These are phyloP conservation scores for Notolepis coatsorum DNA, from an alignment of 2,797 vertebrate genomes.

Conservation along the genomic window DNA sequence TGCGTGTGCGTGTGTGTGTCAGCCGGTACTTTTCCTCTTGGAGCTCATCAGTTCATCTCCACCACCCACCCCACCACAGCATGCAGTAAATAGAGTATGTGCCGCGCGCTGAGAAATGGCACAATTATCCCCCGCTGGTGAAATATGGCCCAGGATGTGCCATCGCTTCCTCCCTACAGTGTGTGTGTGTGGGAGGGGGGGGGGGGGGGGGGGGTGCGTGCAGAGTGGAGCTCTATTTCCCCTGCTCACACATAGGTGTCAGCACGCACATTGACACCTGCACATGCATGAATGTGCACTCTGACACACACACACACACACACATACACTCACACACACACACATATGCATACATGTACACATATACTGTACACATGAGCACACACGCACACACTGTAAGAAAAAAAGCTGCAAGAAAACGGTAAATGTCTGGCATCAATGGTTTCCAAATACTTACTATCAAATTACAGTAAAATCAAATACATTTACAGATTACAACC, in stretches of 20 bases:
- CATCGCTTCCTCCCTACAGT: conserved; percentile 72
- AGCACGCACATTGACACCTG: no score
- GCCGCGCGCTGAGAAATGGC: conserved; percentile 81
- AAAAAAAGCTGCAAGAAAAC: no score
- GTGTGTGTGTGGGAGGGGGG: conserved; percentile 49
- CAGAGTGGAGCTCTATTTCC: conserved; percentile 23
- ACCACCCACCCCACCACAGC: conserved; percentile 76
- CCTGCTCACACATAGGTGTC: conserved; percentile 45
- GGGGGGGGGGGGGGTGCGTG: neutral
- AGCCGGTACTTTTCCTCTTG: conserved; percentile 77
- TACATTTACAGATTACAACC: conserved; percentile 7
- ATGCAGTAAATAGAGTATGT: conserved; percentile 82
- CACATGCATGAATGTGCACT: conserved; percentile 13
- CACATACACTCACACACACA: conserved; percentile 20
- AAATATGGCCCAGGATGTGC: conserved; percentile 81
- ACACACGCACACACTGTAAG: neutral
- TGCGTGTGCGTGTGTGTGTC: conserved; percentile 54
- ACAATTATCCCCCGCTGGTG: conserved; percentile 82
- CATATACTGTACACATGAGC: conserved; percentile 21
- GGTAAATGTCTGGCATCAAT: no score
- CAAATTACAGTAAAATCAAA: no score
- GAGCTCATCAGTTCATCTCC: conserved; percentile 78
- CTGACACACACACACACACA: conserved; percentile 38
- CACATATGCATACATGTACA: conserved; percentile 18
- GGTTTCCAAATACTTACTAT: no score